phyloP scores from a whole-genome alignment of 2,888 invertebrate species.

The Gasteruption jaculator region DNA sequence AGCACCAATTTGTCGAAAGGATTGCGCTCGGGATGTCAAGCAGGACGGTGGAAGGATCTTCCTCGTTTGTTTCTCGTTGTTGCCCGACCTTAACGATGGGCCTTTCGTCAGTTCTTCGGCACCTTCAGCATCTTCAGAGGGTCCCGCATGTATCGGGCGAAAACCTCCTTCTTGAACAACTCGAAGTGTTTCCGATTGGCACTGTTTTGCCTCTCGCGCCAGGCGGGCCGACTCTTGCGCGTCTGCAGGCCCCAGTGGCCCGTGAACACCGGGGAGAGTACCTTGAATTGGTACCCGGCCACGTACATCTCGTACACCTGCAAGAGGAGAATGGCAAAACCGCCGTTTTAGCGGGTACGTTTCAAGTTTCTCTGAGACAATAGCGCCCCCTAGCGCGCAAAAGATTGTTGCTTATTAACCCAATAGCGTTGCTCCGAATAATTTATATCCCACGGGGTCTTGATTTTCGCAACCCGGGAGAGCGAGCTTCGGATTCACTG shows the following conservation, averaged over 20 bases:
- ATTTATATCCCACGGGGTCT: too few relatives aligned
- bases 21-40: too few relatives aligned
- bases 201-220: constrained; percentile 84
- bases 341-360: not conserved
- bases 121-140: constrained; percentile 56
- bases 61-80: too few relatives aligned
- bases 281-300: constrained; percentile 82
- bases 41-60: too few relatives aligned
- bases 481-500: too few relatives aligned
- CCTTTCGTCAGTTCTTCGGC: constrained; percentile 25
- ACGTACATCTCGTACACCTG: constrained; percentile 92
- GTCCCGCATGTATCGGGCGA: constrained; percentile 70
- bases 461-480: too few relatives aligned
- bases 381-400: too few relatives aligned
- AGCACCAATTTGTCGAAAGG: too few relatives aligned
- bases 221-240: constrained; percentile 71
- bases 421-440: too few relatives aligned
- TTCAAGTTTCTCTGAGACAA: constrained; percentile 4
- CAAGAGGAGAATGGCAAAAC: constrained; percentile 30
- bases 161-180: constrained; percentile 77
- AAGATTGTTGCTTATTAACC: too few relatives aligned
- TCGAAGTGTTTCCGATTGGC: constrained; percentile 78
- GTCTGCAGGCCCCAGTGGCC: constrained; percentile 87
- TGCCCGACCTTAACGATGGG: too few relatives aligned
- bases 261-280: constrained; percentile 83